These are phyloP conservation scores for Triops longicaudatus DNA, from an alignment of 1,140 invertebrate species.

Conservation along the genomic window DNA sequence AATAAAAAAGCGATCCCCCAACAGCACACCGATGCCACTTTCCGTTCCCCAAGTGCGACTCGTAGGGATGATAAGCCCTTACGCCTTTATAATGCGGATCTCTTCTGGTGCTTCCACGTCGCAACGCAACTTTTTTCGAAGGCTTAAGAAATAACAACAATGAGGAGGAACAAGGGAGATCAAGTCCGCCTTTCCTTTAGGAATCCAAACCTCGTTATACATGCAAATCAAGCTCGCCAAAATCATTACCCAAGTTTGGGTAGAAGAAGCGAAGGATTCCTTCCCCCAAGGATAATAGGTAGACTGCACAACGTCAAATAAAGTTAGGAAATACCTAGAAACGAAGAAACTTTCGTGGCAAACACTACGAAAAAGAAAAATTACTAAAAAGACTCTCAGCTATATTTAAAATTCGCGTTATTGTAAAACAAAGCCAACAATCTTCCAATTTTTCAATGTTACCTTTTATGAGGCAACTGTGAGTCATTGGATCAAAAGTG, in stretches of 20 bases:
- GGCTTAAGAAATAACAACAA: neutral
- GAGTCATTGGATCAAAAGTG: no score
- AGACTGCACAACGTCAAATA: neutral
- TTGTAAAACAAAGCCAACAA: no score
- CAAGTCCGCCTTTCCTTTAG: neutral
- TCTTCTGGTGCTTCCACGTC: neutral
- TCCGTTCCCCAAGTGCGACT: neutral
- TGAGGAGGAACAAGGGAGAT: neutral
- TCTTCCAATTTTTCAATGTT: no score
- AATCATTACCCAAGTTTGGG: conserved; percentile 8
- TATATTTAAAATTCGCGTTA: neutral
- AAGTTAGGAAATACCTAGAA: neutral
- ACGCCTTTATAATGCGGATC: neutral
- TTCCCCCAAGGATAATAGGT: neutral
- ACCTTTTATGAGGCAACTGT: no score
- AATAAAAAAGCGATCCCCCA: neutral
- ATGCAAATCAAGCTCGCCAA: conserved; percentile 11
- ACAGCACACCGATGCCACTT: neutral
- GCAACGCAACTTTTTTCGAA: neutral
- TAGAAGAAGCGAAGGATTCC: neutral
- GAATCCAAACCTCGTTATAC: conserved; percentile 8
- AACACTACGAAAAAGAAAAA: neutral
- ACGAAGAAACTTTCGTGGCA: neutral
- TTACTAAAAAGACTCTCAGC: neutral
- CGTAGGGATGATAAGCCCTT: neutral